phyloP scores from a whole-genome alignment of 2,797 vertebrate genomes.

The Glossophaga mutica region DNA sequence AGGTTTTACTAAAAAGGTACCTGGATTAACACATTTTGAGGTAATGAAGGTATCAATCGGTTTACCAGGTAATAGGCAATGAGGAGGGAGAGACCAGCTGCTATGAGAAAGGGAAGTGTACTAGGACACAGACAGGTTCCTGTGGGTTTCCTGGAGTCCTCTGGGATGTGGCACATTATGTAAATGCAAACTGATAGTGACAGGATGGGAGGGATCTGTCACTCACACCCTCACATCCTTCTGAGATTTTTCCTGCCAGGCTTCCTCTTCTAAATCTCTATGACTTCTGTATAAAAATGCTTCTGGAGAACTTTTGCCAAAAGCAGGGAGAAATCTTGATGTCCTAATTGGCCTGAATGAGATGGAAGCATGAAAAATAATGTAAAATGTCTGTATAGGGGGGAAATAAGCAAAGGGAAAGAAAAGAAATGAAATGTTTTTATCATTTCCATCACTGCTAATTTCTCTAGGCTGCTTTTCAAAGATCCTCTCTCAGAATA shows the following conservation, averaged over 20 bases:
- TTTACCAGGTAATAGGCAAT: not conserved
- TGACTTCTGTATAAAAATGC: not conserved
- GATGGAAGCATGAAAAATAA: too few species aligned
- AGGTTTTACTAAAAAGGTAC: not conserved
- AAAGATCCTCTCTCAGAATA: conserved; percentile 18
- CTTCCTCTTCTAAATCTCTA: not conserved
- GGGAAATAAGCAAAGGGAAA: not conserved
- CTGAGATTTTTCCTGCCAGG: not conserved
- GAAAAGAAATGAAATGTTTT: not conserved
- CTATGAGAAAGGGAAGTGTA: rapidly evolving
- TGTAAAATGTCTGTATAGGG: too few species aligned
- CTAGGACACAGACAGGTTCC: rapidly evolving
- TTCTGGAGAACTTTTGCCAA: not conserved
- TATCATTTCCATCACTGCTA: not conserved
- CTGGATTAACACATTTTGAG: not conserved
- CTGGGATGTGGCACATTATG: rapidly evolving
- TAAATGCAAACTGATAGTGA: not conserved
- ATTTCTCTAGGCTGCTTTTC: conserved; percentile 38
- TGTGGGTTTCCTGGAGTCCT: not conserved
- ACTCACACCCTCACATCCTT: not conserved
- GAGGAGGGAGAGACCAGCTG: not conserved
- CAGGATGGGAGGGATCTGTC: not conserved
- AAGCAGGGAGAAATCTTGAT: not conserved
- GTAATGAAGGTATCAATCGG: not conserved
- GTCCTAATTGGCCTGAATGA: not conserved